Conservation (phyloP, 2,797 vertebrate genomes). For the Morelia viridis region DNA sequence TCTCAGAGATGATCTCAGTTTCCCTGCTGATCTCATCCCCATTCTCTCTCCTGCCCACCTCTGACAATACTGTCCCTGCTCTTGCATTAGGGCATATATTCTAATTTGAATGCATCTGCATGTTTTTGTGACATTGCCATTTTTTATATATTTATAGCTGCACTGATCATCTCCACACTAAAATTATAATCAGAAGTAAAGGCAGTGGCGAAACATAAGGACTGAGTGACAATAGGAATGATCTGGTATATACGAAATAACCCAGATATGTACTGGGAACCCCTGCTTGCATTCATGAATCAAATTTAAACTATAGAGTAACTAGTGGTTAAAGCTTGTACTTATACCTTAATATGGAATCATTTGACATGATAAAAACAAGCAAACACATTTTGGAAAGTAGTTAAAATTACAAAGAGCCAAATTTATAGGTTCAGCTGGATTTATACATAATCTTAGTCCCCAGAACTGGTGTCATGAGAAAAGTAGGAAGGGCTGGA, state of each 20-base stretch:
- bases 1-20: neutral
- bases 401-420: neutral
- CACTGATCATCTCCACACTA: neutral
- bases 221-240: neutral
- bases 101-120: neutral
- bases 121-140: neutral
- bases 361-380: neutral
- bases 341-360: neutral
- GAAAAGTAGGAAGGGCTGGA: neutral
- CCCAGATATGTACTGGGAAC: neutral
- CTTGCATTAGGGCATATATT: too few species aligned
- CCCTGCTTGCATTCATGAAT: neutral
- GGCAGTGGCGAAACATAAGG: neutral
- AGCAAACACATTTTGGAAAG: neutral
- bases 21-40: too few species aligned
- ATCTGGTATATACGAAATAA: neutral
- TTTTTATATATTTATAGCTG: neutral
- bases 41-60: neutral
- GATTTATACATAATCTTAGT: neutral
- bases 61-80: neutral
- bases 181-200: neutral
- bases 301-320: neutral
- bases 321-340: neutral
- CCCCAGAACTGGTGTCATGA: neutral
- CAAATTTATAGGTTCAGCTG: neutral